Conservation (phyloP, 2,113 vertebrate species). For the Aphyosemion australe region DNA sequence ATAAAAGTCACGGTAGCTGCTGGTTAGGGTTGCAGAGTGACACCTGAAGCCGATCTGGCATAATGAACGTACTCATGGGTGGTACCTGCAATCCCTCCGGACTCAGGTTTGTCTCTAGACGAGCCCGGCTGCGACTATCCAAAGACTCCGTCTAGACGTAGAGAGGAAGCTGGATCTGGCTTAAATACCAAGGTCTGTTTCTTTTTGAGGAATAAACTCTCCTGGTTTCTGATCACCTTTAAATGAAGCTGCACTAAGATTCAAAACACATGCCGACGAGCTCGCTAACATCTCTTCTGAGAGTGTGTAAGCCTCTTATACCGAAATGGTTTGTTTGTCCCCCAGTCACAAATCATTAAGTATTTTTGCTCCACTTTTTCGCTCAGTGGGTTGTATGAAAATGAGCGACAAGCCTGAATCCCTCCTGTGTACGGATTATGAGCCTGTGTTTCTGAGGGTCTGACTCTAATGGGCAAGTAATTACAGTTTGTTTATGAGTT, state of each 20-base stretch:
- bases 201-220: constrained; percentile 50
- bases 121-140: constrained; percentile 42
- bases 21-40: constrained; percentile 63
- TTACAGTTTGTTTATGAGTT: constrained; percentile 80
- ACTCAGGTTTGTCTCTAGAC: constrained; percentile 35
- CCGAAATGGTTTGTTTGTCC: constrained; percentile 72
- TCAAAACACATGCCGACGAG: constrained; percentile 57
- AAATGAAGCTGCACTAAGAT: constrained; percentile 57
- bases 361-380: constrained; percentile 67
- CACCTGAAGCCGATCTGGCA: constrained; percentile 46
- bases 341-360: constrained; percentile 76
- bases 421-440: constrained; percentile 77
- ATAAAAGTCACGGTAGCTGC: constrained; percentile 67
- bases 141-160: constrained; percentile 56
- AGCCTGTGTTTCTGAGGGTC: constrained; percentile 72
- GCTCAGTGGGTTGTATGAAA: constrained; percentile 72
- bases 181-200: constrained; percentile 51
- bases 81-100: constrained; percentile 50
- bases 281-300: constrained; percentile 57
- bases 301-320: constrained; percentile 74
- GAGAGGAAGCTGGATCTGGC: constrained; percentile 48
- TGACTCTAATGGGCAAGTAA: constrained; percentile 78
- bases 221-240: constrained; percentile 56
- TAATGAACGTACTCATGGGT: constrained; percentile 62
- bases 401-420: constrained; percentile 68